A percentile compares a stretch with the other conserved stretches of the same genome.
Conservation (phyloP, 2,113 vertebrate species). For the Pollimyrus isidori region DNA sequence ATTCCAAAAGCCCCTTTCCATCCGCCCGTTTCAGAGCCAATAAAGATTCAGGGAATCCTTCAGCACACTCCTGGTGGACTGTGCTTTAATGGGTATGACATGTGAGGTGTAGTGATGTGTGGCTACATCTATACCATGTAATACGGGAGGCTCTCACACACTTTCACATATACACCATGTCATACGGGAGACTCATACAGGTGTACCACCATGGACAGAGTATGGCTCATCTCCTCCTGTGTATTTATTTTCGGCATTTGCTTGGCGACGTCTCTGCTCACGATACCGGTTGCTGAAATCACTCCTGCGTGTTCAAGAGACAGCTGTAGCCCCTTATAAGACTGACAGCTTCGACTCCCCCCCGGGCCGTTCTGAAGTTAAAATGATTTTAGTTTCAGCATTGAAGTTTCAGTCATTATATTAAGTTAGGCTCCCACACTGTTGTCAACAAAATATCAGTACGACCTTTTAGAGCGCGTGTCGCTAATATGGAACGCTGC, state of each 20-base stretch:
- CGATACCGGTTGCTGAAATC: background rate
- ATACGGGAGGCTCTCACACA: background rate
- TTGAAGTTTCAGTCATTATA: background rate
- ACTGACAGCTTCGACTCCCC: background rate
- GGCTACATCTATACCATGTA: background rate
- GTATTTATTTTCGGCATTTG: background rate
- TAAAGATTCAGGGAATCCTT: constrained; percentile 4
- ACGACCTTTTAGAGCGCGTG: background rate
- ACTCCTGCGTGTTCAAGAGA: background rate
- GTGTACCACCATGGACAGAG: background rate
- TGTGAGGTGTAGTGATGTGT: background rate
- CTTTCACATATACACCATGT: background rate
- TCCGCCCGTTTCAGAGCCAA: background rate
- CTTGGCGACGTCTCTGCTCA: background rate
- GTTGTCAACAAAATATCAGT: background rate
- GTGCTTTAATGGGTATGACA: background rate
- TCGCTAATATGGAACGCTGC: background rate
- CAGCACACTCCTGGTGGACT: background rate
- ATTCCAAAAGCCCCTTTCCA: background rate
- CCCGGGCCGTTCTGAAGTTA: background rate
- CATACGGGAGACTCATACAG: background rate
- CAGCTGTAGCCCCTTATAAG: background rate
- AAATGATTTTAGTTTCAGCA: background rate
- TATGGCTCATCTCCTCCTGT: background rate
- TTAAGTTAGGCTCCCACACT: background rate